Conservation (phyloP, 2,113 vertebrate species). For the Cyanocitta stelleri region DNA sequence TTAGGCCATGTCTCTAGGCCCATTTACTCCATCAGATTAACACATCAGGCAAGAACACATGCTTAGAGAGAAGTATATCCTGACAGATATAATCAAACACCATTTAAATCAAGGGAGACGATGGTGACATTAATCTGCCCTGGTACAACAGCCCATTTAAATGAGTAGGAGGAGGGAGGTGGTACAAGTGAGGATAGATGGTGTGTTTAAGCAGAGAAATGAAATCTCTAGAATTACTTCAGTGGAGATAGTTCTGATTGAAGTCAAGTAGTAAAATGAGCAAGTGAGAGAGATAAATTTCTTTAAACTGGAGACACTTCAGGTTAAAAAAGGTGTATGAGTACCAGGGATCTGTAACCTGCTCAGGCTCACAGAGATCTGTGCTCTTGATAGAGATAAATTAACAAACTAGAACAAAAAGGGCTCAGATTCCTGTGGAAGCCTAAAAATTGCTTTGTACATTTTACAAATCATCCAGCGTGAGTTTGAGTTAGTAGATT, state of each 20-base stretch:
- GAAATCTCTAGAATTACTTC: constrained; percentile 55
- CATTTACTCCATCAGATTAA: constrained; percentile 61
- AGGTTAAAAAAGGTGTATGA: neutral
- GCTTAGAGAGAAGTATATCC: constrained; percentile 38
- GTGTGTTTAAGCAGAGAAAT: constrained; percentile 55
- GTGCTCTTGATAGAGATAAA: neutral
- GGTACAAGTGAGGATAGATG: constrained; percentile 49
- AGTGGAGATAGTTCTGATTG: constrained; percentile 53
- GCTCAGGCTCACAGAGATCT: neutral
- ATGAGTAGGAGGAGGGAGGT: constrained; percentile 56
- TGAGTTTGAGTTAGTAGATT: constrained; percentile 12
- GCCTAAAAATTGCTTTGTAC: neutral
- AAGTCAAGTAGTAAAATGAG: constrained; percentile 53
- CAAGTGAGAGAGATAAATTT: constrained; percentile 48
- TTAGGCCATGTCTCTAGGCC: constrained; percentile 28
- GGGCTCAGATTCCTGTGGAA: neutral
- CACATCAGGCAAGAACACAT: constrained; percentile 29
- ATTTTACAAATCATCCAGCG: neutral
- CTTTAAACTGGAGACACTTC: neutral
- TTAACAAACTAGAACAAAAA: neutral
- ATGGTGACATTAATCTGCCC: constrained; percentile 54
- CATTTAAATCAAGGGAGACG: constrained; percentile 42
- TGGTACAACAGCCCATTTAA: constrained; percentile 56
- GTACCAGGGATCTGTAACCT: neutral
- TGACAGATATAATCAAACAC: constrained; percentile 57